A percentile compares a stretch with the other conserved stretches of the same genome.
These are phyloP conservation scores for Tetramorium alpestre DNA, from an alignment of 1,140 invertebrate species.

Conservation along the genomic window DNA sequence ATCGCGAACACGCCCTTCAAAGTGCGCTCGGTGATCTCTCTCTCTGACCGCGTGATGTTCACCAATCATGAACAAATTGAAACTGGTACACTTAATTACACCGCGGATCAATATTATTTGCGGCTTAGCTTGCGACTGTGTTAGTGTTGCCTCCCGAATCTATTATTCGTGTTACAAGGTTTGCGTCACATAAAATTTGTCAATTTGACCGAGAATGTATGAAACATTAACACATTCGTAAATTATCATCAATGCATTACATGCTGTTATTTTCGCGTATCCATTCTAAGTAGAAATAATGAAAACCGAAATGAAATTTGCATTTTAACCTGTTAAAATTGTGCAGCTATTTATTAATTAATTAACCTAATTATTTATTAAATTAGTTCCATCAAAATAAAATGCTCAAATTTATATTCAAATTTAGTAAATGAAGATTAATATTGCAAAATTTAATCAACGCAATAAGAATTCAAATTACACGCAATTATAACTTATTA, in stretches of 20 bases:
- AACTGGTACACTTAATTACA: conserved; percentile 60
- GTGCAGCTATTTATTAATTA: neutral
- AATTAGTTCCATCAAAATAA: neutral
- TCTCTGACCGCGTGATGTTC: conserved; percentile 58
- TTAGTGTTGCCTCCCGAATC: conserved; percentile 26
- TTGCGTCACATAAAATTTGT: neutral
- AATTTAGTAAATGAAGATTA: neutral
- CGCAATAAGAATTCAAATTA: neutral
- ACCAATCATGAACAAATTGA: conserved; percentile 64
- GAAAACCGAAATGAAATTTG: neutral
- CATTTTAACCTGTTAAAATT: neutral
- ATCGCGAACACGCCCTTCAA: conserved; percentile 66
- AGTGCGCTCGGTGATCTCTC: conserved; percentile 65
- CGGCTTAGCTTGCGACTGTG: neutral
- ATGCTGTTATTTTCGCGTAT: neutral
- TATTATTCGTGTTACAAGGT: conserved; percentile 45
- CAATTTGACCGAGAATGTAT: neutral
- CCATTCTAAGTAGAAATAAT: neutral
- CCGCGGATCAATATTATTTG: conserved; percentile 50
- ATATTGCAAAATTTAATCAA: conserved; percentile 11
- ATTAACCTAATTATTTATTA: neutral
- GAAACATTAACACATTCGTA: neutral
- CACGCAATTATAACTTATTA: neutral
- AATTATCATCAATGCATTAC: neutral
- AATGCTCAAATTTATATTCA: neutral